phyloP scores from a whole-genome alignment of 2,113 vertebrate species.

The Lanius collurio region DNA sequence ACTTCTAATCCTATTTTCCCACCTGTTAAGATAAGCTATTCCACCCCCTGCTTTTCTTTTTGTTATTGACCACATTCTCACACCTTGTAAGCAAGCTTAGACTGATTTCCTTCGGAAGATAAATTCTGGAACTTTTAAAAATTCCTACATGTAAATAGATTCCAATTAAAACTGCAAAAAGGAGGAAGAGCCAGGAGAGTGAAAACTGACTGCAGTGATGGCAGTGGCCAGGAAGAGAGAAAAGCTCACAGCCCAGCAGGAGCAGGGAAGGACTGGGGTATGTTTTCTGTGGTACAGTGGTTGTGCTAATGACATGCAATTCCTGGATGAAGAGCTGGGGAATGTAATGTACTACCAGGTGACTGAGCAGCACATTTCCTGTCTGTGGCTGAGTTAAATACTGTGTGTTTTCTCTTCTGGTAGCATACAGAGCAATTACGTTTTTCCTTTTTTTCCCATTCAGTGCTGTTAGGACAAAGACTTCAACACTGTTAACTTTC shows the following conservation, averaged over 20 bases:
- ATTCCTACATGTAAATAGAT: not conserved
- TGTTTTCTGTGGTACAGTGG: not conserved
- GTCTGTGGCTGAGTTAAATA: conserved; percentile 25
- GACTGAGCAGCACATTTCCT: not conserved
- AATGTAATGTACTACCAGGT: not conserved
- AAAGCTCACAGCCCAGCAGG: not conserved
- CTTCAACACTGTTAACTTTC: not conserved
- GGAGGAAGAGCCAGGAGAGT: not conserved
- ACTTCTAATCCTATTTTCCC: not conserved
- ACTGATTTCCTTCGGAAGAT: not conserved
- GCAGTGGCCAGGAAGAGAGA: not conserved
- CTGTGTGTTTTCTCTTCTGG: not conserved
- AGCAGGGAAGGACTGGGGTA: not conserved
- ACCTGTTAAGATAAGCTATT: not conserved
- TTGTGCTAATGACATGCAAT: not conserved
- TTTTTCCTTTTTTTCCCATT: fast-evolving
- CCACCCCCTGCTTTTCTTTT: not conserved
- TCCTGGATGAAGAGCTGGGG: not conserved
- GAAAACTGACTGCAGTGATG: not conserved
- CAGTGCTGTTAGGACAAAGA: not conserved
- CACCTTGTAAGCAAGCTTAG: not conserved
- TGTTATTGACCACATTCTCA: not conserved
- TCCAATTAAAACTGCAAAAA: not conserved
- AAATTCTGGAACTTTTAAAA: not conserved
- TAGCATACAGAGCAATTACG: not conserved